Percentiles rank a stretch among this genome's conserved stretches.
Evolutionary conservation across 2,888 invertebrate genomes (phyloP).

Genomic region (Tetragonula carbonaria): DNA sequence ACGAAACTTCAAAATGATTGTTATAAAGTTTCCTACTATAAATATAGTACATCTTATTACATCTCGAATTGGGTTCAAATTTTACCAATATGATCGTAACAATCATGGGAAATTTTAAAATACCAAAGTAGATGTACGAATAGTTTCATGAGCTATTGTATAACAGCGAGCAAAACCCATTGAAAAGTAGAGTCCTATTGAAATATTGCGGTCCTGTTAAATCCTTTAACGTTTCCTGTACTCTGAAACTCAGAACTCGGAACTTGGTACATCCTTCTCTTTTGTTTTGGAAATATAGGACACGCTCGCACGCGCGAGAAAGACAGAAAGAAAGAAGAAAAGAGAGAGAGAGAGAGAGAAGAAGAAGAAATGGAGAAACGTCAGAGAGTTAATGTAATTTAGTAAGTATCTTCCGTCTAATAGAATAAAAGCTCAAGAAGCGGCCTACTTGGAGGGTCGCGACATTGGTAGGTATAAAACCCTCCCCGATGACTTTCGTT

Average conservation of each 20-base stretch:
- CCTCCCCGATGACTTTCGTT: slow-evolving; percentile 19
- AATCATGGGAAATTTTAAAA: too few species aligned
- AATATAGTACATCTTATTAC: too few species aligned
- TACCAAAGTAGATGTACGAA: too few species aligned
- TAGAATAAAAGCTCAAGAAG: slow-evolving; percentile 57
- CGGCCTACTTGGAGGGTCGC: slow-evolving; percentile 42
- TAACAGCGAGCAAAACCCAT: not conserved
- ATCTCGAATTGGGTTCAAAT: too few species aligned
- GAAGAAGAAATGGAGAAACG: not conserved
- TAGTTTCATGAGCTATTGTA: too few species aligned
- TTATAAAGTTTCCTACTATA: too few species aligned
- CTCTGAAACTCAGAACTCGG: slow-evolving; percentile 4
- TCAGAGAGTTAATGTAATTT: slow-evolving; percentile 60
- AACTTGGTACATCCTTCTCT: slow-evolving; percentile 18
- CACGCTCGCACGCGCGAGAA: not conserved
- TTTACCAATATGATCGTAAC: too few species aligned
- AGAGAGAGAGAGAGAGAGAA: not conserved
- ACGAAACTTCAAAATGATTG: too few species aligned
- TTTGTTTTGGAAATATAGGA: slow-evolving; percentile 47
- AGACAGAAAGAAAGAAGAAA: not conserved
- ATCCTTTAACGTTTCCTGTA: slow-evolving; percentile 16
- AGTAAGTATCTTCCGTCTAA: slow-evolving; percentile 60
- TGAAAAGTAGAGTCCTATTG: slow-evolving; percentile 12
- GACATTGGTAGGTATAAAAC: slow-evolving; percentile 35
- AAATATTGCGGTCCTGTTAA: slow-evolving; percentile 40